A percentile compares a stretch with the other conserved stretches of the same genome.
Conservation (phyloP, 2,797 vertebrate genomes). For the Arnoldichthys spilopterus region DNA sequence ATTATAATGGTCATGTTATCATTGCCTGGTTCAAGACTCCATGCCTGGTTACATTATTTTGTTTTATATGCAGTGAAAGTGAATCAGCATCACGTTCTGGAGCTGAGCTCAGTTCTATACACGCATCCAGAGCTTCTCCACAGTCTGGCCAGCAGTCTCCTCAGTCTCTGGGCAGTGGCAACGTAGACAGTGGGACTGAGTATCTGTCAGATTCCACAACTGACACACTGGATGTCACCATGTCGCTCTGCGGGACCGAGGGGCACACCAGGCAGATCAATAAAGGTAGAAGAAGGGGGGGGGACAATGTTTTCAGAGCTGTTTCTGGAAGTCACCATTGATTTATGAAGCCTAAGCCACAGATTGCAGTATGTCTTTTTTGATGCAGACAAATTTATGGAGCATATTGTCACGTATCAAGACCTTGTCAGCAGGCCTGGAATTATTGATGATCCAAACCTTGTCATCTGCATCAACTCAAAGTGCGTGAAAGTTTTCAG, state of each 20-base stretch:
- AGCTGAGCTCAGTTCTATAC: constrained; percentile 57
- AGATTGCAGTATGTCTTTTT: background rate
- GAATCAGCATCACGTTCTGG: constrained; percentile 67
- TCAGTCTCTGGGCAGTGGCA: constrained; percentile 68
- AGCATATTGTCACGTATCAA: constrained; percentile 87
- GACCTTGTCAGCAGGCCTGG: constrained; percentile 89
- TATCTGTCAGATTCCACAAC: constrained; percentile 71
- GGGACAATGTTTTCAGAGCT: no score
- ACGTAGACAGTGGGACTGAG: constrained; percentile 74
- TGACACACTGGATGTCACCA: constrained; percentile 73
- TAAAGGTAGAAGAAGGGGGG: constrained; percentile 74
- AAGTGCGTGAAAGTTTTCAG: constrained; percentile 73
- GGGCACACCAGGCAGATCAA: constrained; percentile 83
- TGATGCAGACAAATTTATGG: constrained; percentile 83
- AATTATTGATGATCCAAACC: constrained; percentile 88
- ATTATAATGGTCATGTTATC: background rate
- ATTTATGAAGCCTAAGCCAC: no score
- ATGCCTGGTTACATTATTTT: background rate
- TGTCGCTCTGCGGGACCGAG: constrained; percentile 91
- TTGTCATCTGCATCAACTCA: constrained; percentile 91
- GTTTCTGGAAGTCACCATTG: no score
- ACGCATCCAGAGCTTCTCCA: constrained; percentile 58
- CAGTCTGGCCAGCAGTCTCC: constrained; percentile 74
- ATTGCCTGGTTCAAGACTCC: background rate
- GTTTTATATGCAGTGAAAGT: constrained; percentile 70